Evolutionary conservation across 1,140 invertebrate species (phyloP), one percentile per base, ranked within the genome.

Genomic region (Drosophila guanche): DNA sequence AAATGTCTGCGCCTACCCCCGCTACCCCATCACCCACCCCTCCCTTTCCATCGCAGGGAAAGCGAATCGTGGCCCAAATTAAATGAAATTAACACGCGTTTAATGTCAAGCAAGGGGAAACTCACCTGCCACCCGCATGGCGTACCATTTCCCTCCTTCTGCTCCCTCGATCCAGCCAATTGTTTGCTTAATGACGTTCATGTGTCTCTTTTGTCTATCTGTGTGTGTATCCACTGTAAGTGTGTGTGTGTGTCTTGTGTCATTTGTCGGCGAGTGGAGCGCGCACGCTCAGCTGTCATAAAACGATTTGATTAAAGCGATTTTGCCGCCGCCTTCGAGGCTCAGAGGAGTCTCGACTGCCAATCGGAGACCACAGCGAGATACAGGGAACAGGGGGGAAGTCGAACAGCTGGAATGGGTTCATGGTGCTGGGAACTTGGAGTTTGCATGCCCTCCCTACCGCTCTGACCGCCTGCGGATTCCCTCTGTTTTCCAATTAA

Each of bases 81-180:
- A 85, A 88, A 80, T 88, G 69, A 85, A 85, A 85, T 85, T 85
- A 85, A 85, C 81, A 85, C 81, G 81, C 83, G 81, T 85, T 85
- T 85, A 86, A 86, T 85, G 80, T 85, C 80, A 86, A 69, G 54
- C 80, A 53, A 66, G 67, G 23, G 42, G 23, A 45, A 67, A 67
- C 63, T 81, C 81, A 86, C 81, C 81, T 86, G 73, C 77, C 69
- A 83, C 63, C 75, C 76, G 62, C 70, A 48, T 23, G 23, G 57
- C 43, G 45, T 12, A n/a, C 41, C 22, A 41, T 23, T 14, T 33
- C n/a, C 42, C 4, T 1, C 27, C 41, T 12, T 10, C 8, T 42
- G 12, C 4, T 46, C 14, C 22, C 46, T 37, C 51, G 23, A 43
- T 46, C 52, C 63, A 40, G 20, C 25, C 43, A 69, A 59, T 72